A percentile compares a stretch with the other conserved stretches of the same genome.
Conservation (phyloP, 37 sponge, comb jelly and placozoan genomes). For the Halisarca cf. caerulea region DNA sequence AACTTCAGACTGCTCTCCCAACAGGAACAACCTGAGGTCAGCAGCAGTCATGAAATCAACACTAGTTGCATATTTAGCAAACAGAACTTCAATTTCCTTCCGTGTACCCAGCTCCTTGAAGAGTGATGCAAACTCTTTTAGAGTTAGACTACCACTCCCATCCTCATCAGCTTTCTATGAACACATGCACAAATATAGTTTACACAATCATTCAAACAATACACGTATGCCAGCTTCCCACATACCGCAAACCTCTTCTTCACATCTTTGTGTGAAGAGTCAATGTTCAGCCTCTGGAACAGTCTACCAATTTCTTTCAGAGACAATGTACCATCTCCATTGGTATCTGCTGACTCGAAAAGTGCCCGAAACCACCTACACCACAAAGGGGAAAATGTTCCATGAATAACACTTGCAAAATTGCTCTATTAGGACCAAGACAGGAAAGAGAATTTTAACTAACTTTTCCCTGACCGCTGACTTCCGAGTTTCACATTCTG, state of each 20-base stretch:
- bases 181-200: neutral
- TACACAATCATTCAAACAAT: neutral
- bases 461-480: slow-evolving; percentile 11
- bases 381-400: too few species aligned
- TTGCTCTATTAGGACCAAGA: too few species aligned
- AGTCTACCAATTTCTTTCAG: slow-evolving; percentile 17
- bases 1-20: slow-evolving; percentile 43
- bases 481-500: slow-evolving; percentile 3
- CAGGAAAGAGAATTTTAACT: neutral
- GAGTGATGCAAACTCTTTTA: slow-evolving; percentile 54
- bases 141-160: slow-evolving; percentile 36
- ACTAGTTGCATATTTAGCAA: slow-evolving; percentile 46
- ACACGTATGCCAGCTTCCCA: too few species aligned
- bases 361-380: slow-evolving; percentile 24
- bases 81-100: slow-evolving; percentile 27
- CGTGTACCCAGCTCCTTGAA: slow-evolving; percentile 50
- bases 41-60: slow-evolving; percentile 48
- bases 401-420: too few species aligned
- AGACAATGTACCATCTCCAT: slow-evolving; percentile 25
- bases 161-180: slow-evolving; percentile 50
- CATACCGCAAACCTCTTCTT: slow-evolving; percentile 2
- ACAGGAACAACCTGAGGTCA: slow-evolving; percentile 51
- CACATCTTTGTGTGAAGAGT: neutral
- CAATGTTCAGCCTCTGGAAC: slow-evolving; percentile 14
- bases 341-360: slow-evolving; percentile 34